These are phyloP conservation scores for Aquatica leii DNA, from an alignment of 2,888 invertebrate genomes.

Conservation along the genomic window DNA sequence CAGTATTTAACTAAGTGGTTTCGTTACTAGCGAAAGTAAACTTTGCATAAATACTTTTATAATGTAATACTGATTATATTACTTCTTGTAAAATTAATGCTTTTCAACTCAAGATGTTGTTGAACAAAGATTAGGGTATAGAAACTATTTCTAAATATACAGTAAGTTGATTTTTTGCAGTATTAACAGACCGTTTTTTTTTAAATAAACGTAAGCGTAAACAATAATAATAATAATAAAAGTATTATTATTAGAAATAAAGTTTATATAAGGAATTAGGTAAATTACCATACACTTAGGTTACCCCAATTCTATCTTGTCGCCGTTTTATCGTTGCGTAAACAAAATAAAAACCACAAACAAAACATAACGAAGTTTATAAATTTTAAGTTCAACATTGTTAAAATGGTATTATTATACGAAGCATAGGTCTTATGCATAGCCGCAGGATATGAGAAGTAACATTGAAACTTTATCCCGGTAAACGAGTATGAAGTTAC, in stretches of 20 bases:
- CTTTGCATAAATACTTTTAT: constrained; percentile 13
- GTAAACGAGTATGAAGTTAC: constrained; percentile 18
- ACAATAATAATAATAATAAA: constrained; percentile 3
- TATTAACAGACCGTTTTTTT: background rate
- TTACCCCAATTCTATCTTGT: constrained; percentile 14
- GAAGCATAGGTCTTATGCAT: constrained; percentile 27
- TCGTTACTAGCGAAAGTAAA: constrained; percentile 21
- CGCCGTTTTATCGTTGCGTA: constrained; percentile 24
- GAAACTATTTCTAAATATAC: too few relatives aligned
- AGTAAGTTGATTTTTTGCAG: background rate
- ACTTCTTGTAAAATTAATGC: background rate
- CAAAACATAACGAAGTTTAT: constrained; percentile 38
- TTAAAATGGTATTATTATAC: constrained; percentile 41
- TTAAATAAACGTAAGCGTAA: background rate
- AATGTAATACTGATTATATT: constrained; percentile 2
- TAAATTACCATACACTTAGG: constrained; percentile 19
- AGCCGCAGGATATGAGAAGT: constrained; percentile 28
- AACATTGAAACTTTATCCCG: constrained; percentile 17
- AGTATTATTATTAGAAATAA: constrained; percentile 17
- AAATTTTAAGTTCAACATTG: constrained; percentile 40
- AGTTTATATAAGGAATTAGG: constrained; percentile 23
- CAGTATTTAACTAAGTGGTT: constrained; percentile 39
- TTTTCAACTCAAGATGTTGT: too few relatives aligned
- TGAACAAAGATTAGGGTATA: too few relatives aligned
- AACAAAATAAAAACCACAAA: constrained; percentile 33